A percentile compares a stretch with the other conserved stretches of the same genome.
Conservation (phyloP, 2,888 invertebrate species). For the Agriopis aurantiaria region DNA sequence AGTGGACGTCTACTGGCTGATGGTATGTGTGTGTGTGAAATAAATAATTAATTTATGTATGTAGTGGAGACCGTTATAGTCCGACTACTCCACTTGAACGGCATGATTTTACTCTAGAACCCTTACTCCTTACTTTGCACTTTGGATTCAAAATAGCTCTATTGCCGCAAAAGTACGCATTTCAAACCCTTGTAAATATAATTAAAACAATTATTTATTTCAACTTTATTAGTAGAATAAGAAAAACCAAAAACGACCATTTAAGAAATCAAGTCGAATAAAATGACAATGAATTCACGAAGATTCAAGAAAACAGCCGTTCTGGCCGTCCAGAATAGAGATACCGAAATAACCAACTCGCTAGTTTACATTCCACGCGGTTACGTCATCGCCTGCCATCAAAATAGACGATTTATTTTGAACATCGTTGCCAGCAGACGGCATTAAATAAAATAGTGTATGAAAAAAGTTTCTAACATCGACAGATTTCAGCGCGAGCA, state of each 20-base stretch:
- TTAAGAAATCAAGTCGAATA: neutral
- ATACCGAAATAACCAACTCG: constrained; percentile 65
- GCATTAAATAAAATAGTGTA: constrained; percentile 66
- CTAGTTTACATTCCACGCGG: constrained; percentile 72
- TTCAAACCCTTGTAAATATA: no score
- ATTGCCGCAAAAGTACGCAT: no score
- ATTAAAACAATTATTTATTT: no score
- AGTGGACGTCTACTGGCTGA: no score
- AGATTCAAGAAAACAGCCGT: constrained; percentile 52
- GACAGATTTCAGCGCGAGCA: constrained; percentile 3
- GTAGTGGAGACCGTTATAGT: no score
- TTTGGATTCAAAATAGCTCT: no score
- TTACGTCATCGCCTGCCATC: constrained; percentile 69
- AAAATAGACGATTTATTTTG: constrained; percentile 81
- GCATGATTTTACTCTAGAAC: no score
- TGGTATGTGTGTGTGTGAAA: no score
- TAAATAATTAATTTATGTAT: no score
- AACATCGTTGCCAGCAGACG: constrained; percentile 77
- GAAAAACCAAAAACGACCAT: neutral
- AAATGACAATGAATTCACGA: constrained; percentile 35
- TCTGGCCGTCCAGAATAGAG: constrained; percentile 61
- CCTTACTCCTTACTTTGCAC: no score
- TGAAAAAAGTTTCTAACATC: constrained; percentile 43
- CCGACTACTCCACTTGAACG: no score
- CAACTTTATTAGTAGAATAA: no score